These are phyloP conservation scores for Malthinus flaveolus DNA, from an alignment of 2,888 invertebrate genomes.

Conservation along the genomic window DNA sequence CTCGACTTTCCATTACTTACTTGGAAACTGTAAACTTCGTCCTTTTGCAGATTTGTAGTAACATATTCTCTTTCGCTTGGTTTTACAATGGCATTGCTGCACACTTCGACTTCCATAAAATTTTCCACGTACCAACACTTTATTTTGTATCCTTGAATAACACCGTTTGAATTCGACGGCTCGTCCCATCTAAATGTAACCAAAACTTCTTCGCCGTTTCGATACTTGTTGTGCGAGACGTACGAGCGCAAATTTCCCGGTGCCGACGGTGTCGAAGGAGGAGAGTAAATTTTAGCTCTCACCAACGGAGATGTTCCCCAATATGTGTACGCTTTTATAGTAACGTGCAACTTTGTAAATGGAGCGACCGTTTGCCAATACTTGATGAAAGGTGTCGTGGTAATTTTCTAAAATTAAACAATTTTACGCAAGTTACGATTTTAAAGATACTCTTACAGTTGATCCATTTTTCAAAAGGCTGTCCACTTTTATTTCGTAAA, in stretches of 20 bases:
- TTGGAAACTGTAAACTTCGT: slow-evolving; percentile 70
- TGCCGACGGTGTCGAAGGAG: slow-evolving; percentile 77
- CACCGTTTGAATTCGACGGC: slow-evolving; percentile 74
- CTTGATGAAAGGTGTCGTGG: slow-evolving; percentile 59
- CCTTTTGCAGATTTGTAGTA: slow-evolving; percentile 60
- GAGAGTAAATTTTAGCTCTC: slow-evolving; percentile 69
- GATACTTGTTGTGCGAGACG: slow-evolving; percentile 60
- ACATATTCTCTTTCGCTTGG: slow-evolving; percentile 62
- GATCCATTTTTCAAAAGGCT: slow-evolving; percentile 65
- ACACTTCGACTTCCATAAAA: slow-evolving; percentile 55
- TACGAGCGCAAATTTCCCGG: slow-evolving; percentile 77
- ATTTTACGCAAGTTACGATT: slow-evolving; percentile 7
- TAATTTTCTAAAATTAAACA: slow-evolving; percentile 54
- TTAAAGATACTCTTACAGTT: slow-evolving; percentile 43
- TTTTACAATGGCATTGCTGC: slow-evolving; percentile 60
- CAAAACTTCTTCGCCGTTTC: slow-evolving; percentile 51
- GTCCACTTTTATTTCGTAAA: slow-evolving; percentile 77
- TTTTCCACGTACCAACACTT: slow-evolving; percentile 66
- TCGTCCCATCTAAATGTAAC: slow-evolving; percentile 81
- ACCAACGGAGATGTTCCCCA: slow-evolving; percentile 78
- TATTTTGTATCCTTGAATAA: slow-evolving; percentile 73
- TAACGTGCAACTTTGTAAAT: slow-evolving; percentile 71
- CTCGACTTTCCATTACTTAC: slow-evolving; percentile 50
- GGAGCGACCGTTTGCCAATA: slow-evolving; percentile 64
- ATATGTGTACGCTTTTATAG: slow-evolving; percentile 79